These are phyloP conservation scores for Coryphaenoides rupestris DNA, from an alignment of 2,113 vertebrate genomes.

Conservation along the genomic window DNA sequence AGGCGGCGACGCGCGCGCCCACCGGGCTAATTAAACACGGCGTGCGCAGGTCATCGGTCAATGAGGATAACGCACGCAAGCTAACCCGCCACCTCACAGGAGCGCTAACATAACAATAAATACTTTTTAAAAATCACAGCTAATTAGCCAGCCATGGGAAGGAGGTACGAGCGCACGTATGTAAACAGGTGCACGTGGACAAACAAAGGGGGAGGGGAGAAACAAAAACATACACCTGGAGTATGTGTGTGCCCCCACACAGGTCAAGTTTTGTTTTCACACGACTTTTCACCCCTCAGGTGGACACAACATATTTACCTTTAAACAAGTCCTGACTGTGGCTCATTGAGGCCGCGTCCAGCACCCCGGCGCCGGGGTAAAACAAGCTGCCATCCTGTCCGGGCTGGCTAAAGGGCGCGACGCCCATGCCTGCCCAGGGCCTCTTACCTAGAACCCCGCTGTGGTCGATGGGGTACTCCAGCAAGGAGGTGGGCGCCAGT, in stretches of 20 bases:
- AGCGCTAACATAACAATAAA: background rate
- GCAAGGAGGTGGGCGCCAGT: constrained; percentile 80
- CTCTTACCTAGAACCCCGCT: constrained; percentile 83
- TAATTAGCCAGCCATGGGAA: constrained; percentile 29
- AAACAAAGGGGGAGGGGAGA: too few species aligned
- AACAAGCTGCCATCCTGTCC: constrained; percentile 74
- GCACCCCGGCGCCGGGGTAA: constrained; percentile 69
- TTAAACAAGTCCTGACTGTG: constrained; percentile 77
- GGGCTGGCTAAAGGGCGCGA: constrained; percentile 65
- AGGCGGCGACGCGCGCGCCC: constrained; percentile 8
- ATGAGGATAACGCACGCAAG: constrained; percentile 18
- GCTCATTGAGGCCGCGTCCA: constrained; percentile 70
- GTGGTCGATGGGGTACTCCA: constrained; percentile 83
- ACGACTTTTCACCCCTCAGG: constrained; percentile 64
- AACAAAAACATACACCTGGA: too few species aligned
- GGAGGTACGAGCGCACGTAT: background rate
- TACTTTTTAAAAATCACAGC: constrained; percentile 33
- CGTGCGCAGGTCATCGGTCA: constrained; percentile 28
- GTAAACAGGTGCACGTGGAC: constrained; percentile 25
- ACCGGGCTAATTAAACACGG: constrained; percentile 32
- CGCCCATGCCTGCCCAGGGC: constrained; percentile 71
- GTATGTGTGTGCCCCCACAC: too few species aligned
- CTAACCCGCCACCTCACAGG: constrained; percentile 6
- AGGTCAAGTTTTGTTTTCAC: constrained; percentile 33
- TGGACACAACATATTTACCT: constrained; percentile 81